phyloP scores from a whole-genome alignment of 2,888 invertebrate species.

The Eristalinus sepulchralis region DNA sequence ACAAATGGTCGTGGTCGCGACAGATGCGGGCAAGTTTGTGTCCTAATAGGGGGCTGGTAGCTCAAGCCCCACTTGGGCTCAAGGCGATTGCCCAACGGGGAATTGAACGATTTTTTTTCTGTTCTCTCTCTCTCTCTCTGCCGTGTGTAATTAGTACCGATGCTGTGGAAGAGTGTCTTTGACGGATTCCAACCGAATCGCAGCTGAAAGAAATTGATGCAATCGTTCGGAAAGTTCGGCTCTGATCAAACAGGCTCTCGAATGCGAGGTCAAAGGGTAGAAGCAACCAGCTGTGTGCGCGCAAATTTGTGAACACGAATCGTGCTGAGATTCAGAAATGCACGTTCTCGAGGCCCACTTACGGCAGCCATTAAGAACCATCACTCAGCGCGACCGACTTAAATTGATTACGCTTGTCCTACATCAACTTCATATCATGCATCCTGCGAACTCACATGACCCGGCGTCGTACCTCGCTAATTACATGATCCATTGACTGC shows the following conservation, averaged over 20 bases:
- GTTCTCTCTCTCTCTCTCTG: neutral
- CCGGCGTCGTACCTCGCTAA: constrained; percentile 40
- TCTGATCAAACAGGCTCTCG: neutral
- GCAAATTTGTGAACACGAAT: neutral
- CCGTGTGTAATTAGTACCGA: neutral
- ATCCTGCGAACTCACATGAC: constrained; percentile 28
- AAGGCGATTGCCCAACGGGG: neutral
- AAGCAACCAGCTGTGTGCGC: neutral
- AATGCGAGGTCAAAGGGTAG: neutral
- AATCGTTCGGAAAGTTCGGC: neutral
- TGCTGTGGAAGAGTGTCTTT: neutral
- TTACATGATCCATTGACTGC: constrained; percentile 57
- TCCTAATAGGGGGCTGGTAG: neutral
- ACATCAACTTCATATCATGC: constrained; percentile 22
- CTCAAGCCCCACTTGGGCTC: neutral
- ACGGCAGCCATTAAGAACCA: constrained; percentile 48
- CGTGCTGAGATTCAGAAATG: constrained; percentile 9
- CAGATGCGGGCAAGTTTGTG: neutral
- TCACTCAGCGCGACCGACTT: constrained; percentile 25
- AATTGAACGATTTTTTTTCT: neutral
- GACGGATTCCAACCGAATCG: neutral
- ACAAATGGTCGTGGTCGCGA: neutral
- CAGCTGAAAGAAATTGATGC: neutral
- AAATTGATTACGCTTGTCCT: constrained; percentile 64
- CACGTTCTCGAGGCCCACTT: neutral